A percentile compares a stretch with the other conserved stretches of the same genome.
These are phyloP conservation scores for Botrylloides violaceus DNA, from an alignment of 23 tunicate genomes.

Conservation along the genomic window DNA sequence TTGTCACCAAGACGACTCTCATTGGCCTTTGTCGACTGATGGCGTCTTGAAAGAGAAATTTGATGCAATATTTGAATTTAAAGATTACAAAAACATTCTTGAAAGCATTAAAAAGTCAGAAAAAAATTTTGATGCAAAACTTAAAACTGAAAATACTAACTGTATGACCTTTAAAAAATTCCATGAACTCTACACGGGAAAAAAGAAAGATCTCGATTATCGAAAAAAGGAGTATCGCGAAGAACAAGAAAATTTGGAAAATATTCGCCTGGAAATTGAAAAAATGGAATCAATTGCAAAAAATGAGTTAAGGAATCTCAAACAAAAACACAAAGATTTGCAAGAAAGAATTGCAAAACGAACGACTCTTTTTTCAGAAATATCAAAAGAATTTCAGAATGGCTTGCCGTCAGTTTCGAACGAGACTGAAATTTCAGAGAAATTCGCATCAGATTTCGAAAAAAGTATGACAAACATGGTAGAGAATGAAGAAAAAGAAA, in stretches of 20 bases:
- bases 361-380: conserved; percentile 3
- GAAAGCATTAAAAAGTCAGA: conserved; percentile 66
- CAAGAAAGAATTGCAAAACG: conserved; percentile 7
- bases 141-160: conserved; percentile 15
- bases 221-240: conserved; percentile 27
- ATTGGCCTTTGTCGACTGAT: conserved; percentile 83
- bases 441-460: conserved; percentile 43
- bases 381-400: conserved; percentile 14
- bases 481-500: not conserved
- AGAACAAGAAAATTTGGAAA: conserved; percentile 15
- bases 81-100: conserved; percentile 81
- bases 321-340: conserved; percentile 36
- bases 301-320: not conserved
- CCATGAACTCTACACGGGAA: no score
- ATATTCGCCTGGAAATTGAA: no score
- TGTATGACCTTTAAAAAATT: conserved; percentile 28
- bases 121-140: conserved; percentile 35
- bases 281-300: no score
- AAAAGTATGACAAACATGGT: not conserved
- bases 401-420: not conserved
- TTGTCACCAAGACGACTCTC: conserved; percentile 93
- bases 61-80: conserved; percentile 86
- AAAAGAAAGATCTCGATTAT: conserved; percentile 31
- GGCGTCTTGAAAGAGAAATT: conserved; percentile 66
- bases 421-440: conserved; percentile 9